Percentiles rank a stretch among this genome's conserved stretches.
Conservation (phyloP, 1,140 invertebrate genomes). For the Anastrepha obliqua region DNA sequence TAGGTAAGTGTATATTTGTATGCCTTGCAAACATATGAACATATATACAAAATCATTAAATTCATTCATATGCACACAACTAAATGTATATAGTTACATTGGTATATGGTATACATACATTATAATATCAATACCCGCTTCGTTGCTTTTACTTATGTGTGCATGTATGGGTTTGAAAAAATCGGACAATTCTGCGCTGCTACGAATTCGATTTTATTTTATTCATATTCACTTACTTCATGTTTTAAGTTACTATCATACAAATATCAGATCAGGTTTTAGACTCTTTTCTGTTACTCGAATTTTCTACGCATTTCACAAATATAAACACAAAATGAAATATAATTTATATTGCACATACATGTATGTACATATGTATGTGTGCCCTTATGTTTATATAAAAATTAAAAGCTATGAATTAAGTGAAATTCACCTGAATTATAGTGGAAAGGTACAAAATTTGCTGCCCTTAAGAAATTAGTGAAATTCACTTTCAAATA, state of each 20-base stretch:
- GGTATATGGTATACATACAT: too few species aligned
- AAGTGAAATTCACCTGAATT: too few species aligned
- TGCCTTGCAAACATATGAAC: background rate
- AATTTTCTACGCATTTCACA: background rate
- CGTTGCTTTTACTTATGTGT: too few species aligned
- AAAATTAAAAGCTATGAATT: too few species aligned
- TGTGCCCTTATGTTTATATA: background rate
- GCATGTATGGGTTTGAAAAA: background rate
- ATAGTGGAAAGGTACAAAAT: background rate
- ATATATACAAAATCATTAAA: background rate
- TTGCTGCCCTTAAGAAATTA: constrained; percentile 32
- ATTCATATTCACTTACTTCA: background rate
- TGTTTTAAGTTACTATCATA: background rate
- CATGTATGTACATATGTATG: too few species aligned
- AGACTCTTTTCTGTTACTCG: background rate
- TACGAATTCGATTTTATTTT: background rate
- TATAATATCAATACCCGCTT: too few species aligned
- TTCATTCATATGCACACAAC: too few species aligned
- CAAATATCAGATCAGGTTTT: background rate
- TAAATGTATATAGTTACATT: too few species aligned
- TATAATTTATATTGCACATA: too few species aligned
- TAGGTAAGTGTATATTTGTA: background rate
- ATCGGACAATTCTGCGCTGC: background rate
- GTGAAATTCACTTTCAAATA: constrained; percentile 51
- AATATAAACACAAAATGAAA: background rate